A percentile compares a stretch with the other conserved stretches of the same genome.
Conservation (phyloP, 2,888 invertebrate genomes). For the Gastrophysa polygoni region DNA sequence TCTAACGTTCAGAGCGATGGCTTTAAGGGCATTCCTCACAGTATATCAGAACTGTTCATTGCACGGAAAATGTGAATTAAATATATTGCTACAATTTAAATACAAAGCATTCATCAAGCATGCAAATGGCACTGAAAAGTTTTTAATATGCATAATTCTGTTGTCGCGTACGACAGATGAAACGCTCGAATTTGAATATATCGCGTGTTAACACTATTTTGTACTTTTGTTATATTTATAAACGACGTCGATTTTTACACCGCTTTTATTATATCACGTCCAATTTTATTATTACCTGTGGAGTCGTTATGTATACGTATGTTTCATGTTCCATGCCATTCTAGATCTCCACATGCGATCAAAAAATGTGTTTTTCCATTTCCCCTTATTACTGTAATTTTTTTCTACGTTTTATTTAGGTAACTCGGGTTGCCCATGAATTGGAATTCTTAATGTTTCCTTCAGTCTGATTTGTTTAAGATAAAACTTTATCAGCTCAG, state of each 20-base stretch:
- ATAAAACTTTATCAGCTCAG: neutral
- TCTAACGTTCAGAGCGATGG: too few species aligned
- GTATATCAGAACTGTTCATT: too few species aligned
- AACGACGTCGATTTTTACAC: constrained; percentile 19
- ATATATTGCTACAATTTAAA: constrained; percentile 60
- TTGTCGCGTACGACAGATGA: constrained; percentile 4
- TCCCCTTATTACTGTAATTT: constrained; percentile 27
- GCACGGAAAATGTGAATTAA: constrained; percentile 60
- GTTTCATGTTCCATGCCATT: constrained; percentile 23
- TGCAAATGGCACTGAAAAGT: constrained; percentile 58
- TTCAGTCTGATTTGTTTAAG: neutral
- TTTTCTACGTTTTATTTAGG: neutral
- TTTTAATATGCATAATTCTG: constrained; percentile 57
- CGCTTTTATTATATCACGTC: constrained; percentile 16
- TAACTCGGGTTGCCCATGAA: neutral
- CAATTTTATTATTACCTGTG: constrained; percentile 12
- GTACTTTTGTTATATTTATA: constrained; percentile 27
- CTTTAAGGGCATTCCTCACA: too few species aligned
- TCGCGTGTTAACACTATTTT: constrained; percentile 28
- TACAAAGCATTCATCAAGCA: constrained; percentile 60
- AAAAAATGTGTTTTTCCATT: constrained; percentile 24
- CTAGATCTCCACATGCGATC: constrained; percentile 26
- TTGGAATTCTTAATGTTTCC: neutral
- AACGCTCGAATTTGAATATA: constrained; percentile 47
- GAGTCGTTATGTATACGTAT: constrained; percentile 5